A percentile compares a stretch with the other conserved stretches of the same genome.
These are phyloP conservation scores for Falco concolor DNA, from an alignment of 2,797 vertebrate genomes.

Conservation along the genomic window DNA sequence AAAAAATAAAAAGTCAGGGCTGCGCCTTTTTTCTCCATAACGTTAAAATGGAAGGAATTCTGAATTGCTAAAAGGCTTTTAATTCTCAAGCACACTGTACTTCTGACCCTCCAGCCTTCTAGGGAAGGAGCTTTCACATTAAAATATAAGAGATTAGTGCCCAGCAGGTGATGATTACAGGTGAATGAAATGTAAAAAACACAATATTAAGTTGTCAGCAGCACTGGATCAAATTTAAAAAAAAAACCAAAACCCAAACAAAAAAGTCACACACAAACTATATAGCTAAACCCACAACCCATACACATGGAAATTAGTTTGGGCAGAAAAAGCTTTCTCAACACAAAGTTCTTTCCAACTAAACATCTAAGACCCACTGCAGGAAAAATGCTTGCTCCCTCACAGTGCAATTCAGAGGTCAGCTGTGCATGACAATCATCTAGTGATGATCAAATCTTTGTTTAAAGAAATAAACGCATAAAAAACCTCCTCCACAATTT, in stretches of 20 bases:
- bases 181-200: accelerated
- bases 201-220: not conserved
- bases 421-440: not conserved
- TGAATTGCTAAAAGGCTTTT: not conserved
- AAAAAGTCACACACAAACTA: not conserved
- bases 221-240: not conserved
- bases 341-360: not conserved
- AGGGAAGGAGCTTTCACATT: not conserved
- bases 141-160: not conserved
- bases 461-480: accelerated
- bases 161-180: not conserved
- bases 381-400: not conserved
- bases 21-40: not conserved
- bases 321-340: not conserved
- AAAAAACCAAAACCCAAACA: not conserved
- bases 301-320: accelerated
- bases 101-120: not conserved
- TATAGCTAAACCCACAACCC: not conserved
- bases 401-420: not conserved
- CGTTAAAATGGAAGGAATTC: not conserved
- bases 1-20: not conserved
- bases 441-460: accelerated
- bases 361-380: not conserved
- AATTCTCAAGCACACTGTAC: not conserved
- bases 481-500: accelerated